Percentiles rank a stretch among this genome's conserved stretches.
phyloP scores from a whole-genome alignment of 1,140 invertebrate species.

The Goniozus legneri region DNA sequence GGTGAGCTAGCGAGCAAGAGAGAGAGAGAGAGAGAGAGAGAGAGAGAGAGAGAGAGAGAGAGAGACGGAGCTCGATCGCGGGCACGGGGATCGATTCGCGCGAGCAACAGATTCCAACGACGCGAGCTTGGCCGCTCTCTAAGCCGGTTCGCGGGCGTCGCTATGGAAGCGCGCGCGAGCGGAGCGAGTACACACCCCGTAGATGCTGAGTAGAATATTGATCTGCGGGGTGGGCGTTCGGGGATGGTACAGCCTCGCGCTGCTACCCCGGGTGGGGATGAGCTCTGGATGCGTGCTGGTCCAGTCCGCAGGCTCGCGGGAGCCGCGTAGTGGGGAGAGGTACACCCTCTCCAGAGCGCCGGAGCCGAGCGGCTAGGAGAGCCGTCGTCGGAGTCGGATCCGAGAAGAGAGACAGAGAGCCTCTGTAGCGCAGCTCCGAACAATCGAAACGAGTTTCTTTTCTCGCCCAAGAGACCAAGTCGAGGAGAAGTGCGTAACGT shows the following conservation, averaged over 20 bases:
- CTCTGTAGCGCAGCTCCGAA: too few relatives aligned
- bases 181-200: conserved; percentile 22
- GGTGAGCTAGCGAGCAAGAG: conserved; percentile 4
- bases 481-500: too few relatives aligned
- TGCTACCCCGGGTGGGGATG: conserved; percentile 21
- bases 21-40: conserved; percentile 6
- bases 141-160: neutral
- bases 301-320: conserved; percentile 49
- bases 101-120: conserved; percentile 5
- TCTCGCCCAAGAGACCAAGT: too few relatives aligned
- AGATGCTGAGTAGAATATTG: conserved; percentile 47
- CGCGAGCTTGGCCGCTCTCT: conserved; percentile 7
- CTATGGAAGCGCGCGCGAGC: conserved; percentile 2
- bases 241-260: conserved; percentile 29
- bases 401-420: too few relatives aligned
- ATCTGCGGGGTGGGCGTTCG: conserved; percentile 49
- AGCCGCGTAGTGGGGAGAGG: conserved; percentile 40
- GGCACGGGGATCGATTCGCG: neutral
- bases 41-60: neutral
- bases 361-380: conserved; percentile 33
- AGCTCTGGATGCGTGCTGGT: conserved; percentile 43
- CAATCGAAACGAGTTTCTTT: too few relatives aligned
- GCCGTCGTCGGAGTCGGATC: conserved; percentile 11
- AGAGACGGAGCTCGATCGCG: too few relatives aligned
- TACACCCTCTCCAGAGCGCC: conserved; percentile 23